phyloP scores from a whole-genome alignment of 2,888 invertebrate genomes.

The Crematogaster levior region DNA sequence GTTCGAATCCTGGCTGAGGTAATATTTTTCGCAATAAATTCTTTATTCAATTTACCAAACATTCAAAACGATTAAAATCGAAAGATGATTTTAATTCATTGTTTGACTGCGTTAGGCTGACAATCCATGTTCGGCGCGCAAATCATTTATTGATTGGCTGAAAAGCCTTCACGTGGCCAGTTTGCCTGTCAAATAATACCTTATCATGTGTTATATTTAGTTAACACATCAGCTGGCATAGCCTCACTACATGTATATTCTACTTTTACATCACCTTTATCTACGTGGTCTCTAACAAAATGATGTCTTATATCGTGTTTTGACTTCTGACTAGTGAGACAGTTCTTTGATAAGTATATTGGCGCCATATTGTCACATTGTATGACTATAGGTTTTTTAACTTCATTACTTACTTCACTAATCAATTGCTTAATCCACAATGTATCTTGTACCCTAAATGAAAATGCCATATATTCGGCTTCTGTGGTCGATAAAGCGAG shows the following conservation, averaged over 20 bases:
- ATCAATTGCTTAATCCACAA: background rate
- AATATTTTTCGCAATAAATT: too few relatives aligned
- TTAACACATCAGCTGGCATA: background rate
- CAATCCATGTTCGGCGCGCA: too few relatives aligned
- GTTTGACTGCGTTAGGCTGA: too few relatives aligned
- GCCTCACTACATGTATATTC: background rate
- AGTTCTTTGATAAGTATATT: background rate
- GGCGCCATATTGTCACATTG: background rate
- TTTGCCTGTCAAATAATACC: too few relatives aligned
- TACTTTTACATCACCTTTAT: background rate
- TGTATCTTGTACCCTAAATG: background rate
- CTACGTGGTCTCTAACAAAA: background rate
- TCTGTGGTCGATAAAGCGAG: background rate
- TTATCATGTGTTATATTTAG: too few relatives aligned
- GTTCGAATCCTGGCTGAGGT: too few relatives aligned
- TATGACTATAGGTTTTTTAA: background rate
- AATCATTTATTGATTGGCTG: too few relatives aligned
- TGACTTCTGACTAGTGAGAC: background rate
- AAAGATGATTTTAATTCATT: too few relatives aligned
- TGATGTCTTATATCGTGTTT: background rate
- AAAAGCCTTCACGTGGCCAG: too few relatives aligned
- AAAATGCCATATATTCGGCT: background rate
- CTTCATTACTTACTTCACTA: background rate
- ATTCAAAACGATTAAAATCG: too few relatives aligned
- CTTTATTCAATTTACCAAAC: too few relatives aligned